phyloP scores from a whole-genome alignment of 2,113 vertebrate genomes.

The Takifugu bimaculatus region DNA sequence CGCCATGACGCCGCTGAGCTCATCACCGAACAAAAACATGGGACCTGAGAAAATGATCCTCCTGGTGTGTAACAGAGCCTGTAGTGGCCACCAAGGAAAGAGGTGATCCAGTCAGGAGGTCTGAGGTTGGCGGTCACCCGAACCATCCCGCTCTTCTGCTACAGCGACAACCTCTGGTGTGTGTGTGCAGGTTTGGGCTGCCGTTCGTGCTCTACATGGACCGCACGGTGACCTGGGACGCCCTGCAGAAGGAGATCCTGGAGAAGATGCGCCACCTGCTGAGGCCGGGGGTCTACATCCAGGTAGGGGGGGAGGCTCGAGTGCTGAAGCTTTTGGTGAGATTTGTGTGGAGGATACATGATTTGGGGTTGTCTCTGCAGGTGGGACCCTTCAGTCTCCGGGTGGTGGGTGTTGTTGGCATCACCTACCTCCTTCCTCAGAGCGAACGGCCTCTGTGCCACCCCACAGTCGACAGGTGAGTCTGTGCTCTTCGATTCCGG shows the following conservation, averaged over 20 bases:
- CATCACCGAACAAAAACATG: conserved; percentile 74
- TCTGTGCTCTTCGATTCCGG: conserved; percentile 1
- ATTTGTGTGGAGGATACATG: too few relatives aligned
- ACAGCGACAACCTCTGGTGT: not conserved
- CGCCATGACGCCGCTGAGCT: conserved; percentile 68
- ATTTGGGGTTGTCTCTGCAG: conserved; percentile 43
- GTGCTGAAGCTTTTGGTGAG: not conserved
- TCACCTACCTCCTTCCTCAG: conserved; percentile 95
- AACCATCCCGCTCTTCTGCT: not conserved
- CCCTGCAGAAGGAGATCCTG: conserved; percentile 93
- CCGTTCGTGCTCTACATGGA: conserved; percentile 96
- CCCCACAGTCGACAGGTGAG: conserved; percentile 92
- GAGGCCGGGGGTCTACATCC: conserved; percentile 88
- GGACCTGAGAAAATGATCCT: conserved; percentile 85
- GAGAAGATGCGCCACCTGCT: conserved; percentile 98
- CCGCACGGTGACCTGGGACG: conserved; percentile 91
- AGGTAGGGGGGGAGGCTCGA: conserved; percentile 72
- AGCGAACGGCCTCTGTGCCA: conserved; percentile 94
- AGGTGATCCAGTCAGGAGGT: conserved; percentile 72
- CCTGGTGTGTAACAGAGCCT: conserved; percentile 92
- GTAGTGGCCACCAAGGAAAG: conserved; percentile 90
- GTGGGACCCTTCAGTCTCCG: conserved; percentile 95
- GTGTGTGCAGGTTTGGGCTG: conserved; percentile 83
- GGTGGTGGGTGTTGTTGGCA: conserved; percentile 95
- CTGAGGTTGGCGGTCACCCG: too few relatives aligned